Base-by-base conservation (phyloP, 2,113 vertebrate species). In the Perccottus glenii region DNA sequence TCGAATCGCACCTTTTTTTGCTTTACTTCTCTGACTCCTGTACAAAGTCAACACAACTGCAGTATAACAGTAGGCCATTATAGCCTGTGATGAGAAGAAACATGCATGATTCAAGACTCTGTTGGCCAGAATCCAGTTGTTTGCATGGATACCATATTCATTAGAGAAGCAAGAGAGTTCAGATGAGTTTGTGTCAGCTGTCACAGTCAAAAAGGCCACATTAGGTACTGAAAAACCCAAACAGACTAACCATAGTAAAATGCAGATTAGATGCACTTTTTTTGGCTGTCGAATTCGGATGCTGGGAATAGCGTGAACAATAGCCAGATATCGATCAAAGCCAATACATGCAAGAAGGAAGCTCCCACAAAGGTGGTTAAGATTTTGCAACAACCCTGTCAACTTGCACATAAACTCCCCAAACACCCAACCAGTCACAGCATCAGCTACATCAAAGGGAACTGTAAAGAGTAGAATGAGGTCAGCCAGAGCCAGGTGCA, bases 271-370 rank as follows among this genome's bases (percentile, higher is more conserved):
- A 49, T 96, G 95, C 69, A 95, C 88, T 9, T 87, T 92, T 67
- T 70, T 78, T 3, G 87, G 87, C 5, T 92, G 91, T 2, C 93
- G 94, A 32, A 77, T 94, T 77, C 92, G 94, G 81, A 96, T 92
- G 57, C 95, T 93, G 4, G 93, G 92, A 60, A 98, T 83, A 0
- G 95, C 95, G 0, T 95, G 93, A 45, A 98, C 94, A 0, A 98
- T 94, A 35, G 95, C 95, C 81, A 98, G 81, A 90, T 97, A 98
- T 10, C 96, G 95, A 75, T 98, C 96, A n/a, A 98, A 94, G 0
- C 94, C 93, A 0, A 98, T 96, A 87, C 93, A 95, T 5, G 93
- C 94, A 12, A 98, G 87, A 9, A 98, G 94, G 47, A 96, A 83
- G 73, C 95, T 96, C 6, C 95, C 94, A 83, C 95, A 95, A 77